Evolutionary conservation across 2,888 invertebrate genomes (phyloP).

Genomic region (Cantharis flavilabris): DNA sequence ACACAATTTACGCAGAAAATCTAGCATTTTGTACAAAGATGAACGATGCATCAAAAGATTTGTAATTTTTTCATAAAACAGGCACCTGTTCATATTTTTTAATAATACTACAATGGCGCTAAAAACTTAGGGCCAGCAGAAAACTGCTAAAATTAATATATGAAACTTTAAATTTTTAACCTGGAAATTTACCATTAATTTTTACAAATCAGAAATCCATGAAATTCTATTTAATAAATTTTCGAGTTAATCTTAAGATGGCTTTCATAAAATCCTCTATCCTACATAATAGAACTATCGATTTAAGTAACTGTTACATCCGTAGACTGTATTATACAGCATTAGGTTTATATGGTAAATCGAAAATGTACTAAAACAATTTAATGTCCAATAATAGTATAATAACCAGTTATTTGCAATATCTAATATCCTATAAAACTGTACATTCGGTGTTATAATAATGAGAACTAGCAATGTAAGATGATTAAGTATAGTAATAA

Average conservation of each 20-base stretch:
- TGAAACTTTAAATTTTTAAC: neutral
- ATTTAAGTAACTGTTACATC: neutral
- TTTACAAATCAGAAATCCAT: neutral
- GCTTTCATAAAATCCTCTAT: neutral
- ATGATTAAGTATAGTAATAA: no score
- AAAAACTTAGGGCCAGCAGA: neutral
- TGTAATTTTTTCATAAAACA: neutral
- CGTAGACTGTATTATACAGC: neutral
- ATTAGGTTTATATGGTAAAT: neutral
- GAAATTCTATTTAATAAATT: neutral
- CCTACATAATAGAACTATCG: neutral
- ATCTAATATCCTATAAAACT: neutral
- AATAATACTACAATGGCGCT: neutral
- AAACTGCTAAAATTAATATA: neutral
- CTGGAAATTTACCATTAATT: neutral
- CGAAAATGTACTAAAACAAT: neutral
- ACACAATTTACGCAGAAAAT: neutral
- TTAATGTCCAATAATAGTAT: neutral
- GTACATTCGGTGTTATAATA: neutral
- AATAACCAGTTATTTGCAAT: neutral
- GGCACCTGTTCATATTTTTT: neutral
- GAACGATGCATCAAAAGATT: neutral
- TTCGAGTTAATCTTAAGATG: neutral
- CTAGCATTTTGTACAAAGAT: neutral
- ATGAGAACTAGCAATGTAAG: neutral